Evolutionary conservation across 2,888 invertebrate genomes (phyloP), one percentile per base, ranked within the genome.

Genomic region (Cylindroiulus punctatus): DNA sequence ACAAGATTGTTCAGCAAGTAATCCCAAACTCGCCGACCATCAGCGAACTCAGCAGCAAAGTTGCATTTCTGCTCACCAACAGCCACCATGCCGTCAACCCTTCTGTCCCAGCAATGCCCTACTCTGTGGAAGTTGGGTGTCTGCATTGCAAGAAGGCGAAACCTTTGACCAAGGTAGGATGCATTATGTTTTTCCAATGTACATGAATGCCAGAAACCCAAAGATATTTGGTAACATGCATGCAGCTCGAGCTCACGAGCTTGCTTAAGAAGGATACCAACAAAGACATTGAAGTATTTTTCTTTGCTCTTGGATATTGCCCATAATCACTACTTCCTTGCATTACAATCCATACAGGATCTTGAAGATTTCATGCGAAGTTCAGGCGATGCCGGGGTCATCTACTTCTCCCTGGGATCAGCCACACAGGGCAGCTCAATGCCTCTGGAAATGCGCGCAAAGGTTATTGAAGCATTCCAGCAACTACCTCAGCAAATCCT

Each of bases 41-140:
- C 0, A 94, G 94, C 88, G 94, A 94, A 84, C 92, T 95, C 90
- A 93, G 94, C 0, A 94, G 93, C 89, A 95, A 95, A 89, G 94
- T 95, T 2, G 95, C 95, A 90, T 94, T 96, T 89, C 94, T 96
- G 47, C 92, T 96, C 12, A 96, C 96, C 90, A 96, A 96, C 90
- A 95, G 94, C 22, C 95, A 96, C 89, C 94, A 94, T 86, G 93
- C 94, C 0, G 94, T 96, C 19, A 94, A 95, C 0, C 96, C 96
- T 90, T 94, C 96, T 0, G 92, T 95, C 65, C 94, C 96, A 0
- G 94, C 94, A 89, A 91, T 96, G 88, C 95, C 96, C 0, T 95
- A 96, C 90, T 95, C 96, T 0, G 95, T 96, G 8, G 96, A 96
- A 91, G 94, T 96, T 7, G 96, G 95, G 2, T 96, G 96, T 89